Base-by-base conservation (phyloP, 2,113 vertebrate genomes). In the Cygnus buccinator region DNA sequence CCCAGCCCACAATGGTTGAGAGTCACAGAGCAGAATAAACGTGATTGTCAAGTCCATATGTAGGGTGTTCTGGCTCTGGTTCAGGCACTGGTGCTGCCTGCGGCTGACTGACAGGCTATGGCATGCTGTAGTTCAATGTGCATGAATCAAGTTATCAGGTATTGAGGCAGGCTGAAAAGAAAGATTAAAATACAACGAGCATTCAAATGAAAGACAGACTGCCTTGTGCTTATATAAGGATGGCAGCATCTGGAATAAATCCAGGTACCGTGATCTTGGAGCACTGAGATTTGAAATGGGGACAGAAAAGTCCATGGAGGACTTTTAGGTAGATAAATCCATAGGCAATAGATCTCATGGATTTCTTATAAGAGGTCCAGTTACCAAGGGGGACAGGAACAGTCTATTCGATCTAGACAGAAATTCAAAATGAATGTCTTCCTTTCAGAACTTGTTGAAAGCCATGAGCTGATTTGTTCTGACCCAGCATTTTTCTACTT, bases 81-180 rank as follows among this genome's bases (percentile, higher is more conserved):
- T 61, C 29, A 74, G 37, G 48, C 0, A 0, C 37, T 5, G 2
- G 50, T 0, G 0, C 13, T 70, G 54, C 43, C 35, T 41, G 46
- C 11, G 31, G 15, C 20, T 87, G 52, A 78, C 39, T 35, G 65
- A 87, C 57, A 44, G 15, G 63, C 50, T 70, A 43, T 20, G 44
- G 13, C 11, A n/a, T 5, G 8, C n/a, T 44, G 33, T 35, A 63
- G 46, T n/a, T 91, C 87, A 74, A 8, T 0, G 1, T 33, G 13
- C 21, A 26, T 1, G 0, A 89, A 29, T n/a, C 2, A 2, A 73
- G 68, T 80, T 77, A 55, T 58, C 63, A 84, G 41, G 6, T 41
- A 63, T 11, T 66, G 37, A 93, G 29, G 67, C 15, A 59, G 35
- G 25, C 29, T 68, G 68, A 89, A 89, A 89, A 89, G 16, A 91